Conservation (phyloP, 2,888 invertebrate species). For the Melinaea marsaeus region DNA sequence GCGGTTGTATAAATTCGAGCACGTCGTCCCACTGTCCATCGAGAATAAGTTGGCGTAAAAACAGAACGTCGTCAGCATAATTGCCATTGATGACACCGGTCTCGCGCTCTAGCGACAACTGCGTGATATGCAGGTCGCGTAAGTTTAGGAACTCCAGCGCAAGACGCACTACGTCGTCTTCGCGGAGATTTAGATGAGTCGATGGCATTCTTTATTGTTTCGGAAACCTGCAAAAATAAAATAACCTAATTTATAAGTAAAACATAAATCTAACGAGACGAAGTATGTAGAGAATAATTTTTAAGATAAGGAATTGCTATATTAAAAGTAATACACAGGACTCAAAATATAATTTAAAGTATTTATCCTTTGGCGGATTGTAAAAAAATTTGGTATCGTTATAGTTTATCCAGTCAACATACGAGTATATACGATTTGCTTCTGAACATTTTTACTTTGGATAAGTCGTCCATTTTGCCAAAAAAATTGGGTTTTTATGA, state of each 20-base stretch:
- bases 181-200: slow-evolving; percentile 89
- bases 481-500: too few relatives aligned
- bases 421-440: too few relatives aligned
- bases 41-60: slow-evolving; percentile 94
- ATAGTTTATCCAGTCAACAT: too few relatives aligned
- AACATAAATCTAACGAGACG: not conserved
- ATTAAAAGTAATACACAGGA: too few relatives aligned
- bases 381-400: too few relatives aligned
- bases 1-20: slow-evolving; percentile 95
- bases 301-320: too few relatives aligned
- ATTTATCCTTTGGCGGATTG: too few relatives aligned
- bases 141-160: slow-evolving; percentile 91
- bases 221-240: slow-evolving; percentile 43
- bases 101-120: slow-evolving; percentile 94
- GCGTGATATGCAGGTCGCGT: slow-evolving; percentile 94
- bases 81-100: slow-evolving; percentile 96
- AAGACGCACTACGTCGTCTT: slow-evolving; percentile 92
- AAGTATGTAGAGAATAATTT: too few relatives aligned
- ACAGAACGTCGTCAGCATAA: slow-evolving; percentile 95
- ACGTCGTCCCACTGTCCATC: slow-evolving; percentile 99
- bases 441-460: too few relatives aligned
- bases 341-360: too few relatives aligned
- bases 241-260: not conserved
- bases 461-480: too few relatives aligned
- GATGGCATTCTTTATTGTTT: slow-evolving; percentile 81